Base-by-base conservation (phyloP, 2,888 invertebrate genomes). In the Macaria liturata region DNA sequence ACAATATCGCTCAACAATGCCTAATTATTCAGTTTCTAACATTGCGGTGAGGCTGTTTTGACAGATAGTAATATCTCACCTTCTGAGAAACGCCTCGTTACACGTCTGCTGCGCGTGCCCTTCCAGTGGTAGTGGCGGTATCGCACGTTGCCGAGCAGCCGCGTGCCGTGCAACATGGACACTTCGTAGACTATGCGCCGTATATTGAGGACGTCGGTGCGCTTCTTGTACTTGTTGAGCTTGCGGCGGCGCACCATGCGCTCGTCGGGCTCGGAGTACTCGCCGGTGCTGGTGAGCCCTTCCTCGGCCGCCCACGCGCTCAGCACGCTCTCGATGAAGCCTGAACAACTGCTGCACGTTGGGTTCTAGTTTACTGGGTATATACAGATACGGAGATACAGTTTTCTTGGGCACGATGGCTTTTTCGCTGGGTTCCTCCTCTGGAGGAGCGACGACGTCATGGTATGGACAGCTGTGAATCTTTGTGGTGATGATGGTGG, bases 81-180 rank as follows among this genome's bases (percentile, higher is more conserved):
- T 97, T 88, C 95, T 94, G 62, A 97, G 93, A 91, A 98, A 97
- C 74, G 95, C 93, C 85, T 97, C 97, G 82, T 97, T 97, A 92
- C 97, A 98, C 74, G 96, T 95, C 83, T 96, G 96, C n/a, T 57
- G 97, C 95, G 45, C n/a, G 96, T 95, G 64, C 96, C 95, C 75
- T 97, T 95, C 95, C 96, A 97, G 86, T 97, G 97, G 73, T 95
- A 94, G 83, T 97, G 97, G 48, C 95, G 93, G 82, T 94, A 95
- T 66, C 95, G 91, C 49, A 95, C 93, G 76, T 95, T 95, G 48
- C 95, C 95, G 69, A 95, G 86, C 68, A 94, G 92, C 63, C 94
- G 91, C 4, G 95, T 93, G 32, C 95, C 95, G 54, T 93, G 93
- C 62, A 95, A 80, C 69, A 94, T 94, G n/a, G 95, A 93, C 40